Percentiles rank a stretch among this genome's conserved stretches.
Evolutionary conservation across 2,888 invertebrate species (phyloP).

Genomic region (Mythimna impura): DNA sequence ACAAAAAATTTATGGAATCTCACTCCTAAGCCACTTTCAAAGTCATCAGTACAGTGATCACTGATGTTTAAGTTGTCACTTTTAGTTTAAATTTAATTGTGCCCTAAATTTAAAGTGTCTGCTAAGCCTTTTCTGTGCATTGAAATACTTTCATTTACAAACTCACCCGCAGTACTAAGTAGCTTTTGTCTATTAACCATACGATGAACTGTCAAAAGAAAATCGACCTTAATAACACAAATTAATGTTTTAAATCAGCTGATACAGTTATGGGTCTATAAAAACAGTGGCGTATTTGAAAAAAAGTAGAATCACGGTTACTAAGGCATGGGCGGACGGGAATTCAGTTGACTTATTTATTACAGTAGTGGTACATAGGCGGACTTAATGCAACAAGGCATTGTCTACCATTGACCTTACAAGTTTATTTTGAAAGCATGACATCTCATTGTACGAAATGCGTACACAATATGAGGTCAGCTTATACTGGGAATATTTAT

Average conservation of each 20-base stretch:
- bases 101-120: background rate
- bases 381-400: too few relatives aligned
- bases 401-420: too few relatives aligned
- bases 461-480: background rate
- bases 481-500: background rate
- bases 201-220: slow-evolving; percentile 26
- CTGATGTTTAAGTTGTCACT: background rate
- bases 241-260: background rate
- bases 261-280: background rate
- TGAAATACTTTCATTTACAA: background rate
- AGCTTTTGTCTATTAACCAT: slow-evolving; percentile 7
- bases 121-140: background rate
- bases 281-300: background rate
- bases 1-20: background rate
- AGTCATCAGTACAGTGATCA: background rate
- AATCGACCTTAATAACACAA: background rate
- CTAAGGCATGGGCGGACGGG: background rate
- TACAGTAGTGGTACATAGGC: too few relatives aligned
- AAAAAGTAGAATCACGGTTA: background rate
- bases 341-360: background rate
- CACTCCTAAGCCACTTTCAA: background rate
- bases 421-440: background rate
- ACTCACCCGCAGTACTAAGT: slow-evolving; percentile 24
- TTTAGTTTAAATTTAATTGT: background rate
- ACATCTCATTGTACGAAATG: background rate